Evolutionary conservation across 2,113 vertebrate genomes (phyloP).

Genomic region (Scomber scombrus): DNA sequence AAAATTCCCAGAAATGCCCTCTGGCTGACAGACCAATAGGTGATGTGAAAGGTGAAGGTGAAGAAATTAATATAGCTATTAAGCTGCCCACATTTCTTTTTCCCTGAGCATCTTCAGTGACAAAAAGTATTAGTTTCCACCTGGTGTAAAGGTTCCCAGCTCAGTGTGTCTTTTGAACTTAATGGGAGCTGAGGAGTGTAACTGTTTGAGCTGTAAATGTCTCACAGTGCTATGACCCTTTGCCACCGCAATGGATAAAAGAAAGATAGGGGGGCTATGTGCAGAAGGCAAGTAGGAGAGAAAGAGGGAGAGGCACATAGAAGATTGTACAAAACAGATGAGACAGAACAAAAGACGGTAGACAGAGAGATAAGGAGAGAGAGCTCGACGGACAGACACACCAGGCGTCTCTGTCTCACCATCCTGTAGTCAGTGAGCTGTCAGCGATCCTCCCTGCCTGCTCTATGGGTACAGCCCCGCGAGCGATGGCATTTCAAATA

Average conservation of each 20-base stretch:
- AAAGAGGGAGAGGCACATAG: conserved; percentile 32
- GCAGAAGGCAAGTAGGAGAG: conserved; percentile 24
- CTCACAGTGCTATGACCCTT: conserved; percentile 40
- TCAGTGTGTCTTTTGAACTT: conserved; percentile 50
- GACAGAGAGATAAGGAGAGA: conserved; percentile 47
- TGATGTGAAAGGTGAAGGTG: conserved; percentile 54
- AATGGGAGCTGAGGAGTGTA: conserved; percentile 38
- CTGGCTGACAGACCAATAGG: conserved; percentile 61
- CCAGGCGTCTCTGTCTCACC: conserved; percentile 70
- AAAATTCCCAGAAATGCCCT: conserved; percentile 45
- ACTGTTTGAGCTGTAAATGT: conserved; percentile 50
- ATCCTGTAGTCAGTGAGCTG: conserved; percentile 78
- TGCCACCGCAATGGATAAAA: conserved; percentile 43
- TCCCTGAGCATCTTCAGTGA: conserved; percentile 29
- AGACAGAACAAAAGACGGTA: conserved; percentile 66
- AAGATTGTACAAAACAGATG: conserved; percentile 51
- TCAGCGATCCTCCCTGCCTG: conserved; percentile 77
- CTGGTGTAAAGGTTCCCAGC: conserved; percentile 42
- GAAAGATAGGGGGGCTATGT: conserved; percentile 4
- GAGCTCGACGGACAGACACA: conserved; percentile 62
- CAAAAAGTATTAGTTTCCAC: conserved; percentile 48
- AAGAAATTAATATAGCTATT: conserved; percentile 70
- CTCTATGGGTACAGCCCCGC: conserved; percentile 72
- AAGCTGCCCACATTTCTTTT: conserved; percentile 49
- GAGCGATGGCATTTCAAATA: conserved; percentile 83